Conservation (phyloP, 2,888 invertebrate genomes). For the Agrochola macilenta region DNA sequence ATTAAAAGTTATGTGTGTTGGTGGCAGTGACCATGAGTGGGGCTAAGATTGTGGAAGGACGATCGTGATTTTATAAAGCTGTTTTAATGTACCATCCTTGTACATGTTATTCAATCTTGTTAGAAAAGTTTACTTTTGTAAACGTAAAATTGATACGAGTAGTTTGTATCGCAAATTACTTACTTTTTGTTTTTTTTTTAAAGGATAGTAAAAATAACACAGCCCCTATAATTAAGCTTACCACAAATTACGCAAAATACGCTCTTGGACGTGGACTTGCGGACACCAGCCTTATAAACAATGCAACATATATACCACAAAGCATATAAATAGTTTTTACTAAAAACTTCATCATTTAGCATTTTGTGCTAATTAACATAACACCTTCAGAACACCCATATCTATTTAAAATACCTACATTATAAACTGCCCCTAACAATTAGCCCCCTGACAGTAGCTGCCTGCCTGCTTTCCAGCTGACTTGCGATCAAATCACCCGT, state of each 20-base stretch:
- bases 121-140: neutral
- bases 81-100: neutral
- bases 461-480: constrained; percentile 49
- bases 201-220: neutral
- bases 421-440: constrained; percentile 13
- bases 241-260: neutral
- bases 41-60: neutral
- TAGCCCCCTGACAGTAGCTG: constrained; percentile 17
- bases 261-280: no score
- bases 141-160: no score
- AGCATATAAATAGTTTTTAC: neutral
- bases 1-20: constrained; percentile 28
- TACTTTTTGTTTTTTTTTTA: no score
- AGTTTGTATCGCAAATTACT: no score
- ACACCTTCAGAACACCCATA: neutral
- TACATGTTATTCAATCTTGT: neutral
- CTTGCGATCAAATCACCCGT: constrained; percentile 52
- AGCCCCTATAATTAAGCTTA: neutral
- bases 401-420: neutral
- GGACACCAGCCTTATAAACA: no score
- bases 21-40: neutral
- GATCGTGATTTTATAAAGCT: neutral
- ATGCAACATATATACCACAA: no score
- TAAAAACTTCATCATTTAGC: neutral
- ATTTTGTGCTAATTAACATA: neutral